Base-by-base conservation (phyloP, 2,113 vertebrate genomes). In the Mastomys natalensis region DNA sequence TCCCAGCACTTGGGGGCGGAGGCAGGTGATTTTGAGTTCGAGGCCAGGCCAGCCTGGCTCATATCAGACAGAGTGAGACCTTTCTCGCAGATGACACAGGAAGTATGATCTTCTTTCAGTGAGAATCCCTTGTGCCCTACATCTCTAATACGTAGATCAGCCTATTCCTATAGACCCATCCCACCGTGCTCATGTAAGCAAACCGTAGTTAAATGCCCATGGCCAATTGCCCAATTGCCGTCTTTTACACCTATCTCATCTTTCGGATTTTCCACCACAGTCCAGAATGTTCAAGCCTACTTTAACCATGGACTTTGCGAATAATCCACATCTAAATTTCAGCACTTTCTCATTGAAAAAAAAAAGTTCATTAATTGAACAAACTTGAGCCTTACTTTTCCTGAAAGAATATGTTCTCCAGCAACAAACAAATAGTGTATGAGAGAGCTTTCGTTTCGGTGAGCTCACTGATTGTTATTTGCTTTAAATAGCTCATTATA, bases 381-480 rank as follows among this genome's bases (percentile, higher is more conserved):
- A 90, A 31, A 78, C 48, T 19, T 93, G n/a, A 86, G 26, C 45
- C 60, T 93, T 94, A 68, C 66, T 91, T 97, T 89, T 92, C 40
- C 96, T 92, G 9, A 97, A 94, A 58, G 91, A 58, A 82, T 60
- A 84, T 64, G 88, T 92, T 90, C 82, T 31, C 37, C 11, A 40
- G 24, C 15, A 77, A 19, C 6, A 92, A 82, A 55, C 53, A 81
- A 80, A 58, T 76, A 90, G 8, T 60, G 48, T 3, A 37, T 60
- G 2, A 40, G 58, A 81, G 43, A 94, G 16, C 31, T 55, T 80
- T 55, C 51, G n/a, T 80, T 55, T 53, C 55, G 31, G 55, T 37
- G 77, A 55, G 31, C 77, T 80, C 31, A 80, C 17, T 37, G 48
- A 70, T 91, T 81, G 51, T 72, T 89, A n/a, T 26, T 81, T 90